Evolutionary conservation across 1,140 invertebrate genomes (phyloP).

Genomic region (Belonocnema kinseyi): DNA sequence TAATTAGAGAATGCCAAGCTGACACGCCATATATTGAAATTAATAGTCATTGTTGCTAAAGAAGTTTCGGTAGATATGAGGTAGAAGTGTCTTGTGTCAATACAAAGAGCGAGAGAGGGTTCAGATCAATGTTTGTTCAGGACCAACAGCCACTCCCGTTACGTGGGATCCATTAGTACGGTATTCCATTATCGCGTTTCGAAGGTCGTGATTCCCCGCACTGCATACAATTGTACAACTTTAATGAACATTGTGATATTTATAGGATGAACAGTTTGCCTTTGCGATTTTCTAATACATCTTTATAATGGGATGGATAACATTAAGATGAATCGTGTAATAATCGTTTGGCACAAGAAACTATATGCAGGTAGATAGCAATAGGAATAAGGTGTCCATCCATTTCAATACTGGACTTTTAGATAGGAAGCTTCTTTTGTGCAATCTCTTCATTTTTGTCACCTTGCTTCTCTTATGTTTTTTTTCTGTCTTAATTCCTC

Average conservation of each 20-base stretch:
- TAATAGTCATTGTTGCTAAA: neutral
- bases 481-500: neutral
- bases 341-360: neutral
- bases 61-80: neutral
- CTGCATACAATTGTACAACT: constrained; percentile 16
- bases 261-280: neutral
- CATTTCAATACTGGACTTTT: neutral
- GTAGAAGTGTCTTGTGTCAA: constrained; percentile 28
- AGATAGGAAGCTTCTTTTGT: too few relatives aligned
- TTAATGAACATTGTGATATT: neutral
- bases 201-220: constrained; percentile 21
- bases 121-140: constrained; percentile 24
- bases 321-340: neutral
- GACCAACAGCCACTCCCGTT: constrained; percentile 17
- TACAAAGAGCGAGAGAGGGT: constrained; percentile 15
- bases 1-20: constrained; percentile 8
- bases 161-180: constrained; percentile 24
- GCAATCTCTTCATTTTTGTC: too few relatives aligned
- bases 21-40: neutral
- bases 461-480: neutral
- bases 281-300: constrained; percentile 12
- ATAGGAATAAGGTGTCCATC: neutral
- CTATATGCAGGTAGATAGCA: neutral
- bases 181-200: constrained; percentile 29
- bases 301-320: neutral